These are phyloP conservation scores for Tuberolachnus salignus DNA, from an alignment of 2,888 invertebrate genomes.

Conservation along the genomic window DNA sequence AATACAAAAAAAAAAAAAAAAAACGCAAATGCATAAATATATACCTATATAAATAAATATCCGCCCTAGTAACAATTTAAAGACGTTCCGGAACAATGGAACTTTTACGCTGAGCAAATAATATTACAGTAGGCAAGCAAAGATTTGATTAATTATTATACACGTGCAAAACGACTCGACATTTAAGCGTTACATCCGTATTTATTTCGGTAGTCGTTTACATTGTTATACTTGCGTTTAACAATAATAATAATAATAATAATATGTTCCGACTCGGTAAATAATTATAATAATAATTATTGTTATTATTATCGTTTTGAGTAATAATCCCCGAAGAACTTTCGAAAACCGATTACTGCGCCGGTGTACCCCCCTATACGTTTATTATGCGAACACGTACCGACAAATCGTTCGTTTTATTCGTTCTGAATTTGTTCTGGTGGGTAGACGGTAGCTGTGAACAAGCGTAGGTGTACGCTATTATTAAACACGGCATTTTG, in stretches of 20 bases:
- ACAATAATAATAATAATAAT: background rate
- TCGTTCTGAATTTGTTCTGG: no score
- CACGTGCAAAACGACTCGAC: conserved; percentile 4
- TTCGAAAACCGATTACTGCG: conserved; percentile 11
- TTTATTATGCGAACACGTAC: conserved; percentile 3
- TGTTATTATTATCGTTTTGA: conserved; percentile 30
- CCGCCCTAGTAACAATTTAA: no score
- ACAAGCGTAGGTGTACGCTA: background rate
- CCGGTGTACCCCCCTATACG: background rate
- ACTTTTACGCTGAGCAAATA: no score
- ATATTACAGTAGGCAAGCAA: no score
- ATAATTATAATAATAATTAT: conserved; percentile 17
- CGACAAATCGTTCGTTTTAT: background rate
- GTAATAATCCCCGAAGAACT: conserved; percentile 16
- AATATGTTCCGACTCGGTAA: conserved; percentile 7
- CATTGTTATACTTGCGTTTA: conserved; percentile 25
- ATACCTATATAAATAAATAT: no score
- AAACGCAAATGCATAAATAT: no score
- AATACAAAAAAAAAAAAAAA: no score
- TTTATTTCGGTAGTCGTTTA: conserved; percentile 34
- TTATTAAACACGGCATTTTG: background rate
- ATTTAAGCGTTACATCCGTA: conserved; percentile 31
- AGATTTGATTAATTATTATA: conserved; percentile 15
- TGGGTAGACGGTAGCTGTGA: no score
- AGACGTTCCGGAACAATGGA: no score